phyloP scores from a whole-genome alignment of 2,797 vertebrate species.

The Karalla daura region DNA sequence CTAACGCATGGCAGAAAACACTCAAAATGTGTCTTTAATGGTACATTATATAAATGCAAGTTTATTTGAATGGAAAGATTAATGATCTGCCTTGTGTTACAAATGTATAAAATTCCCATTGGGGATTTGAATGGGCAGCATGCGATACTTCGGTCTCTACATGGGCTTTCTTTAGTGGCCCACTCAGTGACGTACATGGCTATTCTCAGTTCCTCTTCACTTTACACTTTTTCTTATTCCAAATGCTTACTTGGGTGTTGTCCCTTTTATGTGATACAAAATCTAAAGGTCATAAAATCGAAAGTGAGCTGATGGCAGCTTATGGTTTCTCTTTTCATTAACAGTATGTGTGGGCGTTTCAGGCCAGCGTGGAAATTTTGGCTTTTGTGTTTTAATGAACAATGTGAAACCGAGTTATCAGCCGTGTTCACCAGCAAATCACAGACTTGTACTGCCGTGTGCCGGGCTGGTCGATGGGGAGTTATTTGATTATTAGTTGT shows the following conservation, averaged over 20 bases:
- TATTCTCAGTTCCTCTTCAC: constrained; percentile 49
- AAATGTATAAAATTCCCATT: too few relatives aligned
- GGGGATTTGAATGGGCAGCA: too few relatives aligned
- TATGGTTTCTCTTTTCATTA: constrained; percentile 2
- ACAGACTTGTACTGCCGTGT: neutral
- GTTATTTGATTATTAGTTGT: neutral
- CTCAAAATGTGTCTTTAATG: neutral
- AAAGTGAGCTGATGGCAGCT: neutral
- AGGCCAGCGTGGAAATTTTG: neutral
- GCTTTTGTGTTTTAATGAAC: neutral
- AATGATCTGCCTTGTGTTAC: neutral
- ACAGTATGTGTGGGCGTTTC: neutral
- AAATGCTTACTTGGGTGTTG: neutral
- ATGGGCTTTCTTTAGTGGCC: constrained; percentile 3
- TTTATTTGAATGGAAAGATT: neutral
- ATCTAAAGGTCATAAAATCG: constrained; percentile 7
- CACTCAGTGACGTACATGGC: constrained; percentile 5
- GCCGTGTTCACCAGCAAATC: neutral
- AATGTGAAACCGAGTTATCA: neutral
- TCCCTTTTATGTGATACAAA: neutral
- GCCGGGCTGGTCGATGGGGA: neutral
- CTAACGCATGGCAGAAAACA: neutral
- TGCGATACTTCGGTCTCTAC: neutral
- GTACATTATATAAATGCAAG: neutral
- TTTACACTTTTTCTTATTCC: neutral